Base-by-base conservation (phyloP, 1,140 invertebrate genomes). In the Atta texana region DNA sequence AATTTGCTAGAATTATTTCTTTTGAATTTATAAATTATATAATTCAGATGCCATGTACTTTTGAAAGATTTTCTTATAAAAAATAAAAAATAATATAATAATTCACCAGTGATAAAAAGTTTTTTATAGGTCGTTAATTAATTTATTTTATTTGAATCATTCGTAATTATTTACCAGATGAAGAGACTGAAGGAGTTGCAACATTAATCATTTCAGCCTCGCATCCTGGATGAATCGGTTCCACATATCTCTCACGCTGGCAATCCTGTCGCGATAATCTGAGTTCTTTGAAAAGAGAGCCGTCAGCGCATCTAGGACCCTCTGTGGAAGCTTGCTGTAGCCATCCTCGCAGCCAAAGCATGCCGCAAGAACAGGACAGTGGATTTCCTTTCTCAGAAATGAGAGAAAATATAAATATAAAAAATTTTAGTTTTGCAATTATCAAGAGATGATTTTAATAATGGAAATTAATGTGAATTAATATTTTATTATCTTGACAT, bases 311-410 rank as follows among this genome's bases (percentile, higher is more conserved):
- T 92, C 96, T 96, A 18, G 97, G 97, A 18, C 97, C 97, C 7
- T 97, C 96, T 8, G 96, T 95, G 10, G 96, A 96, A 0, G 96
- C 96, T 92, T 98, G 97, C 88, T 97, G 96, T 14, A 98, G 91
- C 97, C 97, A 98, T n/a, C 97, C 96, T 89, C 97, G 96, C 1
- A 98, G 94, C 98, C 98, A 98, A 31, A 97, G 95, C 94, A 98
- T 96, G 82, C 96, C 96, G 92, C 98, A 98, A 12, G 97, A 97
- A 93, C 98, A 98, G 14, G 96, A 96, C 59, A 98, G 94, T 12
- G 98, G 98, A 95, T 98, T 98, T 18, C 97, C 97, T 98, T 92
- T 59, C 8, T 31, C 14, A 72, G 18, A 82, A 86, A 81, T 55
- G 4, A 57, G 18, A 0, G 2, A 5, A 28, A 21, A 72, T 18